A percentile compares a stretch with the other conserved stretches of the same genome.
Evolutionary conservation across 2,888 invertebrate species (phyloP).

Genomic region (Tenthredo distinguenda): DNA sequence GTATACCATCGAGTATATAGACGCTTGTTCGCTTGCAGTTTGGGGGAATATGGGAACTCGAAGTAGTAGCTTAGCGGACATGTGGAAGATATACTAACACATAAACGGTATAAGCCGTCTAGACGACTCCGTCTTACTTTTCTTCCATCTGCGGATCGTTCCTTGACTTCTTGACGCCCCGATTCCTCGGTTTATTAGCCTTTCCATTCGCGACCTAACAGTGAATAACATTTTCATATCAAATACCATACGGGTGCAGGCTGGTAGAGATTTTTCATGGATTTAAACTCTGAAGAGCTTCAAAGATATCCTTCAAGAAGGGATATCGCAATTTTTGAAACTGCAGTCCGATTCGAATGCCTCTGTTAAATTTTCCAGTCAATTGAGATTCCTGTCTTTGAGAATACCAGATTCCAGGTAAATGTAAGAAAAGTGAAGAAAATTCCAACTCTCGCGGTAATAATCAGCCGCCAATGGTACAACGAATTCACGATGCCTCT

Average conservation of each 20-base stretch:
- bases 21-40: constrained; percentile 11
- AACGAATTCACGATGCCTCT: background rate
- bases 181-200: constrained; percentile 29
- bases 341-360: background rate
- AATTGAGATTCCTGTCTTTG: background rate
- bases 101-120: constrained; percentile 27
- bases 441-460: constrained; percentile 2
- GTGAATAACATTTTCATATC: constrained; percentile 16
- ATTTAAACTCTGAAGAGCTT: background rate
- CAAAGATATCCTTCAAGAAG: background rate
- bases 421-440: background rate
- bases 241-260: background rate
- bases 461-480: background rate
- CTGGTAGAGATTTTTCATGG: background rate
- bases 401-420: background rate
- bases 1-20: constrained; percentile 10
- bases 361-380: background rate
- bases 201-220: constrained; percentile 1
- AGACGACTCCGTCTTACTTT: constrained; percentile 36
- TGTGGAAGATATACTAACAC: constrained; percentile 11
- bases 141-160: constrained; percentile 36
- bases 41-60: constrained; percentile 39
- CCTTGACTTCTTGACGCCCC: constrained; percentile 36
- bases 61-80: constrained; percentile 11
- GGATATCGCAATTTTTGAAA: background rate